These are phyloP conservation scores for Poecile atricapillus DNA, from an alignment of 2,113 vertebrate genomes.

Conservation along the genomic window DNA sequence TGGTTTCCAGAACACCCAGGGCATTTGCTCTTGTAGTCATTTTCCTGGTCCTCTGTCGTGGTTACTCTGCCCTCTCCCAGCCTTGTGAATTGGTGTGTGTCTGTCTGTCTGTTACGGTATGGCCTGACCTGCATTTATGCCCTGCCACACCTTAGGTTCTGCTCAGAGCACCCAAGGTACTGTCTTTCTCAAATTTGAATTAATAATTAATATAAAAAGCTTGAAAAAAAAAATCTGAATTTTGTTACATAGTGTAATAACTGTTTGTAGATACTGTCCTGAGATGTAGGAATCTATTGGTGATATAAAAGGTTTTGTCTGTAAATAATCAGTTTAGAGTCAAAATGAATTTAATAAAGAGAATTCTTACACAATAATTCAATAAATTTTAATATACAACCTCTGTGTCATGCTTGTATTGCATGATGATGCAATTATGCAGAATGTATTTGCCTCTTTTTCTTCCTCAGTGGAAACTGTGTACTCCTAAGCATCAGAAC, in stretches of 20 bases:
- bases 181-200: slow-evolving; percentile 66
- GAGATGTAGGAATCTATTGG: slow-evolving; percentile 73
- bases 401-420: not conserved
- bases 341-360: slow-evolving; percentile 77
- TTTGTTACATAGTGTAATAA: slow-evolving; percentile 72
- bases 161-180: slow-evolving; percentile 44
- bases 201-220: slow-evolving; percentile 70
- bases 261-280: slow-evolving; percentile 70
- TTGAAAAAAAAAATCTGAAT: slow-evolving; percentile 36
- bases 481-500: not conserved
- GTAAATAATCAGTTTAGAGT: slow-evolving; percentile 81
- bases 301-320: slow-evolving; percentile 76
- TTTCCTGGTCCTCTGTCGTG: not conserved
- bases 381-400: slow-evolving; percentile 76
- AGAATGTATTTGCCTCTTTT: not conserved
- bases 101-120: not conserved
- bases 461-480: not conserved
- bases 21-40: not conserved
- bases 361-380: slow-evolving; percentile 75
- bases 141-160: slow-evolving; percentile 38
- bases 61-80: not conserved
- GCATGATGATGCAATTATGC: not conserved
- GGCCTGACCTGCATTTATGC: not conserved
- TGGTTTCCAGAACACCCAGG: slow-evolving; percentile 8
- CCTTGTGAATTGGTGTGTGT: not conserved